phyloP scores from a whole-genome alignment of 2,113 vertebrate species.

The Macquaria australasica region DNA sequence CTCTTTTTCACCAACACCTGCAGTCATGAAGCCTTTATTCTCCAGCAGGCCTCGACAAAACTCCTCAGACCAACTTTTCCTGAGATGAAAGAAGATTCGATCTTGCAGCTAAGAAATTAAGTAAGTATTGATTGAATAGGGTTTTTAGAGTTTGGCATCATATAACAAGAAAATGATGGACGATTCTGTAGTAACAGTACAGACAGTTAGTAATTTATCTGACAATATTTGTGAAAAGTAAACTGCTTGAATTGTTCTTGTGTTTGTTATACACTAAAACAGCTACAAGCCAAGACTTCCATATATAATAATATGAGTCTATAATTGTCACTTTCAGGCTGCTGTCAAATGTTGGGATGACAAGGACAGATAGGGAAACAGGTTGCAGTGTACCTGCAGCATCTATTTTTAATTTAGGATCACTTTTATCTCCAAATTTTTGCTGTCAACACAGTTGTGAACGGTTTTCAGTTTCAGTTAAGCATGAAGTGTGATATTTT shows the following conservation, averaged over 20 bases:
- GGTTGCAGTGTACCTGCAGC: conserved; percentile 25
- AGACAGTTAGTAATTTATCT: conserved; percentile 19
- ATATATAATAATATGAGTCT: neutral
- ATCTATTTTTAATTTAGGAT: conserved; percentile 56
- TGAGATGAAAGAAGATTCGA: conserved; percentile 29
- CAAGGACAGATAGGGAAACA: conserved; percentile 26
- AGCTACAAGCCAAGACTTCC: neutral
- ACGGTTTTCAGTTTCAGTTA: conserved; percentile 43
- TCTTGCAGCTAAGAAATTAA: conserved; percentile 19
- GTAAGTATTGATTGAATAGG: conserved; percentile 25
- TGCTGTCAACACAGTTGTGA: conserved; percentile 28
- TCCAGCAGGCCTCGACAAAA: conserved; percentile 3
- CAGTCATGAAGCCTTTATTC: conserved; percentile 4
- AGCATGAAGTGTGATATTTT: conserved; percentile 55
- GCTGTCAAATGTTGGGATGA: conserved; percentile 30
- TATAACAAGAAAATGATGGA: conserved; percentile 19
- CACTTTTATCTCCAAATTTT: conserved; percentile 55
- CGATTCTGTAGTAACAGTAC: neutral
- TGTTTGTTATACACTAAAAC: neutral
- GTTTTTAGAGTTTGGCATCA: conserved; percentile 15
- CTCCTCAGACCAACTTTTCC: conserved; percentile 10
- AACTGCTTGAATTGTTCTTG: neutral
- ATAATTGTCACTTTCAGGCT: conserved; percentile 20
- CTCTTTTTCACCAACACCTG: conserved; percentile 19
- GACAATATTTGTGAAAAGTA: neutral